Conservation (phyloP, 92 coral and sea anemone genomes). For the Bergia puertoricense region DNA sequence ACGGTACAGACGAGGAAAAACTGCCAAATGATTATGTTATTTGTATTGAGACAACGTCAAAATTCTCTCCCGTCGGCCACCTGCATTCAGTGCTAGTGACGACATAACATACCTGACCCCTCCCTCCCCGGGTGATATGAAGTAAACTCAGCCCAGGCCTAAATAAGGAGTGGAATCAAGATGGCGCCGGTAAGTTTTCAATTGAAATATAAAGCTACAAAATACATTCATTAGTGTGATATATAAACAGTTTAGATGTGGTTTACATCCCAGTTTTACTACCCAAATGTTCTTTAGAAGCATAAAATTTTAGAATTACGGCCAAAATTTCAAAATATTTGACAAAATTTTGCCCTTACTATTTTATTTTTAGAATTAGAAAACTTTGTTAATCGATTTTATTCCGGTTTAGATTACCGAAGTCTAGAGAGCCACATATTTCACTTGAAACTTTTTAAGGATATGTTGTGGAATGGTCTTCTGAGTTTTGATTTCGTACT, state of each 20-base stretch:
- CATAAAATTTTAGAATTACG: too few species aligned
- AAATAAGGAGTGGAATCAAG: not conserved
- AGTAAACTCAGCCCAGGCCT: constrained; percentile 31
- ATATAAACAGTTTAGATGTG: not conserved
- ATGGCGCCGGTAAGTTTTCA: constrained; percentile 42
- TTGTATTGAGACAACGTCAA: constrained; percentile 14
- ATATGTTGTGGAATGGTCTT: not conserved
- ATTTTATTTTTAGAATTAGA: too few species aligned
- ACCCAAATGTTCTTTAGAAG: not conserved
- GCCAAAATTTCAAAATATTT: not conserved
- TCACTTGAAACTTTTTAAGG: not conserved
- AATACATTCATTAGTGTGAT: not conserved
- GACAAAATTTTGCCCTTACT: not conserved
- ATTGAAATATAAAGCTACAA: not conserved
- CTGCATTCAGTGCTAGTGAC: constrained; percentile 24
- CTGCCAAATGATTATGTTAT: not conserved
- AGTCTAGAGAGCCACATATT: too few species aligned
- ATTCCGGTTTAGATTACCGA: not conserved
- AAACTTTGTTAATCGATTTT: too few species aligned
- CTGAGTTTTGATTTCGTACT: not conserved
- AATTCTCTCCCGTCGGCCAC: constrained; percentile 28
- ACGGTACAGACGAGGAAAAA: not conserved
- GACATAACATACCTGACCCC: constrained; percentile 35
- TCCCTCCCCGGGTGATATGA: constrained; percentile 14
- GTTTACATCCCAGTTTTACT: not conserved